Evolutionary conservation across 2,797 vertebrate genomes (phyloP).

Genomic region (Centropyge bicolor): DNA sequence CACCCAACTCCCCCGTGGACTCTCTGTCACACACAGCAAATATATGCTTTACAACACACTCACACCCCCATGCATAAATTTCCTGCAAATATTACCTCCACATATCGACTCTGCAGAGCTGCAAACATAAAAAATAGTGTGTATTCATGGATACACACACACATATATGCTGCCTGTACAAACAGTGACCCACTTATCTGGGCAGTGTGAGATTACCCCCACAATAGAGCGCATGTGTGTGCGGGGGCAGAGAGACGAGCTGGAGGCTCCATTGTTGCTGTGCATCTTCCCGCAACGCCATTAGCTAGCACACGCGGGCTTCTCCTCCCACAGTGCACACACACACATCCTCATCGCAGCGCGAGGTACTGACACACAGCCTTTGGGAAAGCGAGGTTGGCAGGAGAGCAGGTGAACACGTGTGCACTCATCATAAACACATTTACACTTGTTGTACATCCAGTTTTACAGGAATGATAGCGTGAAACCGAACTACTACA

Average conservation of each 20-base stretch:
- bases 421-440: constrained; percentile 19
- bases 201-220: constrained; percentile 78
- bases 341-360: constrained; percentile 9
- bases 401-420: constrained; percentile 29
- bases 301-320: constrained; percentile 45
- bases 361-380: neutral
- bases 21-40: constrained; percentile 58
- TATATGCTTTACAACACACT: constrained; percentile 19
- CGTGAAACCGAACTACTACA: neutral
- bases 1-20: constrained; percentile 64
- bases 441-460: constrained; percentile 1
- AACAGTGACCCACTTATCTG: constrained; percentile 84
- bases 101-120: constrained; percentile 22
- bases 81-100: constrained; percentile 45
- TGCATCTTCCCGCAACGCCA: constrained; percentile 68
- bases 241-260: constrained; percentile 56
- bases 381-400: constrained; percentile 1
- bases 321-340: constrained; percentile 9
- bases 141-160: constrained; percentile 28
- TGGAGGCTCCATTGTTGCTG: constrained; percentile 76
- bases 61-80: neutral
- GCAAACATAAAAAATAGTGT: constrained; percentile 18
- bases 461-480: neutral
- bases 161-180: constrained; percentile 55
- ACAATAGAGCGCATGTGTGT: constrained; percentile 67